Evolutionary conservation across 2,888 invertebrate species (phyloP).

Genomic region (Sisyra terminalis): DNA sequence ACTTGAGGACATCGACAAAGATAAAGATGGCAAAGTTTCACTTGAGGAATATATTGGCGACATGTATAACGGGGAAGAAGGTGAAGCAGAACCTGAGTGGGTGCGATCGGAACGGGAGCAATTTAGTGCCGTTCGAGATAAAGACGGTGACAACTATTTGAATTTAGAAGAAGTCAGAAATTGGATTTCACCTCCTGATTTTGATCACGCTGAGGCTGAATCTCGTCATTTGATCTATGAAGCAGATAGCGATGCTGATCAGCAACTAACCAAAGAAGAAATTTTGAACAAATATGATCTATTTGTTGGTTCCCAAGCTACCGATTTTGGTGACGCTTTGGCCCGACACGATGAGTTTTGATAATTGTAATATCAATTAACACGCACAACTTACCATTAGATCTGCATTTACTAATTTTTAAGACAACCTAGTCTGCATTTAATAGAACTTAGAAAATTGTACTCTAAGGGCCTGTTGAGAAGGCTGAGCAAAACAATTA

Average conservation of each 20-base stretch:
- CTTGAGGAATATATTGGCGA: constrained; percentile 91
- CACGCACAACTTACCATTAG: too few relatives aligned
- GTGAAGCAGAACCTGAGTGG: constrained; percentile 84
- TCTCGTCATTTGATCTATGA: constrained; percentile 89
- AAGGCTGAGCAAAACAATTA: too few relatives aligned
- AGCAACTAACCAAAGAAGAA: constrained; percentile 75
- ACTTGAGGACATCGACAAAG: constrained; percentile 93
- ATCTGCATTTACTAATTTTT: too few relatives aligned
- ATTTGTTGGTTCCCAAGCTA: constrained; percentile 97
- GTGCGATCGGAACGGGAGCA: constrained; percentile 86
- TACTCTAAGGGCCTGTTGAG: too few relatives aligned
- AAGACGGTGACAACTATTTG: constrained; percentile 81
- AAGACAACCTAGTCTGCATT: too few relatives aligned
- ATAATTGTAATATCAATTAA: constrained; percentile 11
- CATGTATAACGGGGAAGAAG: constrained; percentile 65
- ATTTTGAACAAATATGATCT: constrained; percentile 89
- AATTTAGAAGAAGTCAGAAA: constrained; percentile 74
- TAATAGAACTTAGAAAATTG: too few relatives aligned
- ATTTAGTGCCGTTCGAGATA: constrained; percentile 68
- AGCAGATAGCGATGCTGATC: constrained; percentile 84
- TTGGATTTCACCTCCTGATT: constrained; percentile 93
- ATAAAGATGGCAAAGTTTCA: constrained; percentile 86
- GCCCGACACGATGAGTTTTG: constrained; percentile 93
- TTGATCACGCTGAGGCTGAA: constrained; percentile 94
- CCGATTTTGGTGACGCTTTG: constrained; percentile 95